phyloP scores from a whole-genome alignment of 2,888 invertebrate species.

The Synanthedon andrenaeformis region DNA sequence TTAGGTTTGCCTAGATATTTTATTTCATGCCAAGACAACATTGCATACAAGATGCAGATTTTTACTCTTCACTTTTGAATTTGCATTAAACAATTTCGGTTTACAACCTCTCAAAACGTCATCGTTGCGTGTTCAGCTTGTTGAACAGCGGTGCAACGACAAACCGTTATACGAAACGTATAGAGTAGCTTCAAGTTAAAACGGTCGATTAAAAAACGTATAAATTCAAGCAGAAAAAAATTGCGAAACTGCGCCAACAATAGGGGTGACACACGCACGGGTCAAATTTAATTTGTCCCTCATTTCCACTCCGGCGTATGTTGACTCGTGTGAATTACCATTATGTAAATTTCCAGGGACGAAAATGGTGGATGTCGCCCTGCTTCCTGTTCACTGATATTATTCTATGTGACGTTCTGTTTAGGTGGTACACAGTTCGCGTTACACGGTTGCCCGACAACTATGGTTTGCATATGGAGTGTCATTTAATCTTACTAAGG shows the following conservation, averaged over 20 bases:
- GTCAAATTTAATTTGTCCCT: constrained; percentile 4
- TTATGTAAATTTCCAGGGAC: constrained; percentile 5
- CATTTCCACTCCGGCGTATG: constrained; percentile 1
- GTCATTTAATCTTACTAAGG: too few relatives aligned
- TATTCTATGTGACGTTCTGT: neutral
- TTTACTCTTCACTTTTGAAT: too few relatives aligned
- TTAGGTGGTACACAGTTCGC: neutral
- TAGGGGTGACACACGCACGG: neutral
- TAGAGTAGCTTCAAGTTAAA: neutral
- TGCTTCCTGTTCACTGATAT: neutral
- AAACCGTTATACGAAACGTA: too few relatives aligned
- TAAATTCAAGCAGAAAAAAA: neutral
- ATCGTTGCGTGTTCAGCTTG: too few relatives aligned
- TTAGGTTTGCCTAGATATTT: too few relatives aligned
- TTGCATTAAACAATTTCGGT: too few relatives aligned
- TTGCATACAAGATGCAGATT: too few relatives aligned
- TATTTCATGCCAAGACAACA: too few relatives aligned
- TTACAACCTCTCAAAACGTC: too few relatives aligned
- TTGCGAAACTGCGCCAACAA: neutral
- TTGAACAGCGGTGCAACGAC: too few relatives aligned
- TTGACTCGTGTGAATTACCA: constrained; percentile 5
- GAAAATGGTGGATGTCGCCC: constrained; percentile 1
- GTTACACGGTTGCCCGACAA: too few relatives aligned
- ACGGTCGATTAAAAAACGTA: constrained; percentile 1
- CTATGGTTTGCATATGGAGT: too few relatives aligned